A percentile compares a stretch with the other conserved stretches of the same genome.
Conservation (phyloP, 2,113 vertebrate species). For the Lates calcarifer region DNA sequence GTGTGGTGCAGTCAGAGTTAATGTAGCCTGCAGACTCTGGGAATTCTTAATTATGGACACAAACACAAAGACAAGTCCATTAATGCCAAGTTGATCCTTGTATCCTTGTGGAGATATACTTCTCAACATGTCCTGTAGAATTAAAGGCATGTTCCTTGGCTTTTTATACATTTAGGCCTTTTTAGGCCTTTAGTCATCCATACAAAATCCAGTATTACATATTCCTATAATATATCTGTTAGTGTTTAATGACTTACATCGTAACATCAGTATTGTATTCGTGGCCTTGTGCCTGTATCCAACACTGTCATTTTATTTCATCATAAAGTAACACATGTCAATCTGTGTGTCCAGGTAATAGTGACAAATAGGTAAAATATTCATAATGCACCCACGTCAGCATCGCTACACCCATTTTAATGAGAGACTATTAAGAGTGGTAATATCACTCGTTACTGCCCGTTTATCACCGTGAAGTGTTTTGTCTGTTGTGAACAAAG, state of each 20-base stretch:
- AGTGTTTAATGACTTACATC: not conserved
- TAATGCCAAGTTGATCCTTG: slow-evolving; percentile 42
- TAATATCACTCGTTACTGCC: no score
- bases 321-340: not conserved
- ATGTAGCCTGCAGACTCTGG: slow-evolving; percentile 64
- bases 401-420: no score
- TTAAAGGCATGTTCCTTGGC: not conserved
- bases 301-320: not conserved
- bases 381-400: no score
- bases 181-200: no score
- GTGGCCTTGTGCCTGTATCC: not conserved
- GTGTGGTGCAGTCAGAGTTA: slow-evolving; percentile 56
- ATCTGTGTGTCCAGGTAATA: not conserved
- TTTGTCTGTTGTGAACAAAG: not conserved
- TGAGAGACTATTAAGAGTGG: no score
- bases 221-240: not conserved
- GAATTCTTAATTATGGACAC: slow-evolving; percentile 65
- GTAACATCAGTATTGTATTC: not conserved
- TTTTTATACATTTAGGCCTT: not conserved
- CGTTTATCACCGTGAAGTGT: no score
- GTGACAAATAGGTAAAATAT: no score
- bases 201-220: not conserved
- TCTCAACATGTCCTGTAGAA: not conserved
- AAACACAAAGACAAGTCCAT: slow-evolving; percentile 57
- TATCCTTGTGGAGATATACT: not conserved